Conservation (phyloP, 2,888 invertebrate genomes). For the Limnephilus rhombicus region DNA sequence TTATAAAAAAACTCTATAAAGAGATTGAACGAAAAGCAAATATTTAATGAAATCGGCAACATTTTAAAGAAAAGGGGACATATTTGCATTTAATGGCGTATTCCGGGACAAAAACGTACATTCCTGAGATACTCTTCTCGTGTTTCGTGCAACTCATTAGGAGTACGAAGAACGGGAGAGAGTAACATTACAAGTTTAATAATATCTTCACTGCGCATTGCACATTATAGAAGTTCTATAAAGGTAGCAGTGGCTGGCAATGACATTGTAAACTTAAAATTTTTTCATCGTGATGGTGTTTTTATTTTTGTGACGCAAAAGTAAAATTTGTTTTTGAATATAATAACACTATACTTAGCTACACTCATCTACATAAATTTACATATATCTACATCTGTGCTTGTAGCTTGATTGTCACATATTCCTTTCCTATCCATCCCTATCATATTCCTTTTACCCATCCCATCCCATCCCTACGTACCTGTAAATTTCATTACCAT, state of each 20-base stretch:
- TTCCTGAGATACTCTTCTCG: background rate
- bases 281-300: background rate
- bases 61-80: background rate
- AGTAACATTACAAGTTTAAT: conserved; percentile 10
- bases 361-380: too few species aligned
- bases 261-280: background rate
- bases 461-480: too few species aligned
- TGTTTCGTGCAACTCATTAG: background rate
- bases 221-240: background rate
- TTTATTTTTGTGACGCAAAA: too few species aligned
- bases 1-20: background rate
- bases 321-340: too few species aligned
- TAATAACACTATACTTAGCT: too few species aligned
- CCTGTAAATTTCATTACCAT: too few species aligned
- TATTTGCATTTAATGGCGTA: background rate
- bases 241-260: background rate
- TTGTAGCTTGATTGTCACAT: too few species aligned
- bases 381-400: too few species aligned
- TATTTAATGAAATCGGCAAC: background rate
- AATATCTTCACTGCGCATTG: background rate
- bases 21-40: background rate
- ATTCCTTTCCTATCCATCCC: too few species aligned
- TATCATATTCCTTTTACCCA: too few species aligned
- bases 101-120: background rate
- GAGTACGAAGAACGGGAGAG: background rate